Evolutionary conservation across 1,140 invertebrate genomes (phyloP).

Genomic region (Musca domestica): DNA sequence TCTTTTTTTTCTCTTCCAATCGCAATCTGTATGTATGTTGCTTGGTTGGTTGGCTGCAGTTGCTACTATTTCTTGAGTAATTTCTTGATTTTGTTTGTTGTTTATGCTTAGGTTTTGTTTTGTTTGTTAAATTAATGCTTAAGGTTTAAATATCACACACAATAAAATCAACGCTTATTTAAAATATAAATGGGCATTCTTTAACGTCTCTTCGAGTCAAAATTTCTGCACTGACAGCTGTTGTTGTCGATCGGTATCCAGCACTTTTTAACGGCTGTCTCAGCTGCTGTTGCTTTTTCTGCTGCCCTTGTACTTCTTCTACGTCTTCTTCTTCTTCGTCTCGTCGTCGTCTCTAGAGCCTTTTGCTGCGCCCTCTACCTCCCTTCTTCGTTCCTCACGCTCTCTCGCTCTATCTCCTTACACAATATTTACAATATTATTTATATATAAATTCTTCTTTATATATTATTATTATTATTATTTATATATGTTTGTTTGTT

Average conservation of each 20-base stretch:
- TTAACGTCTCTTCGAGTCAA: slow-evolving; percentile 31
- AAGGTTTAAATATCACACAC: slow-evolving; percentile 54
- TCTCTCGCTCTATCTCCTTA: slow-evolving; percentile 20
- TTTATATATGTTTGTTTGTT: slow-evolving; percentile 32
- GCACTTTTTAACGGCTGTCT: slow-evolving; percentile 24
- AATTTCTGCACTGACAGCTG: slow-evolving; percentile 26
- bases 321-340: slow-evolving; percentile 16
- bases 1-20: slow-evolving; percentile 16
- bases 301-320: neutral
- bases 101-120: slow-evolving; percentile 30
- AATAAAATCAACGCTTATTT: slow-evolving; percentile 51
- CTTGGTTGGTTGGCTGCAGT: neutral
- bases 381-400: slow-evolving; percentile 19
- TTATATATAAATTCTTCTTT: slow-evolving; percentile 29
- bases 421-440: slow-evolving; percentile 24
- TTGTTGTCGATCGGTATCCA: slow-evolving; percentile 28
- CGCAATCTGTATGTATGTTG: neutral
- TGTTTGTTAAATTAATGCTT: slow-evolving; percentile 36
- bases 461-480: slow-evolving; percentile 46
- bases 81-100: slow-evolving; percentile 41
- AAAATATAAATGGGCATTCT: slow-evolving; percentile 26
- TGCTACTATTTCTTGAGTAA: slow-evolving; percentile 3
- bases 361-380: slow-evolving; percentile 14
- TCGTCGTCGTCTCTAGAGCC: neutral
- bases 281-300: slow-evolving; percentile 12